Evolutionary conservation across 2,888 invertebrate species (phyloP).

Genomic region (Pteria penguin): DNA sequence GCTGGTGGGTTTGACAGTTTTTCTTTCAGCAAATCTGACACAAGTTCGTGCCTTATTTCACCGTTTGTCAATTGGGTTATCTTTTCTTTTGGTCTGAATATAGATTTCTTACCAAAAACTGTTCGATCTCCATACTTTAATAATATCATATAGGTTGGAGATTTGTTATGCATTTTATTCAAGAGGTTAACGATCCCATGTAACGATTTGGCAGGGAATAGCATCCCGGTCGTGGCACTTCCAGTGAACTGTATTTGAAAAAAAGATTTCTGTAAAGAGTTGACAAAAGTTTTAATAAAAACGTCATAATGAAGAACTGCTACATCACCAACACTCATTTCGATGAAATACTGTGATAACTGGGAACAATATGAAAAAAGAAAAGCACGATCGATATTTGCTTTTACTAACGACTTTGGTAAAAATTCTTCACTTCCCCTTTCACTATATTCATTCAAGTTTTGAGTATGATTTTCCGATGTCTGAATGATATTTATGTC

Average conservation of each 20-base stretch:
- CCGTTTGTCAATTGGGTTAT: neutral
- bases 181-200: neutral
- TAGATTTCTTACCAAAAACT: neutral
- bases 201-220: neutral
- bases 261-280: neutral
- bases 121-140: neutral
- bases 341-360: conserved; percentile 15
- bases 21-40: neutral
- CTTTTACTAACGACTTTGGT: neutral
- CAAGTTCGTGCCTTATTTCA: neutral
- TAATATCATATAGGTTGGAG: neutral
- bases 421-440: neutral
- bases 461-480: neutral
- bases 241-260: conserved; percentile 4
- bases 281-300: neutral
- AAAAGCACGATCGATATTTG: conserved; percentile 11
- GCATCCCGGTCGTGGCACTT: neutral
- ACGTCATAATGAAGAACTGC: neutral
- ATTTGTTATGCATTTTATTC: neutral
- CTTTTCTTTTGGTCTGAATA: neutral
- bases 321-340: conserved; percentile 6
- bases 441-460: neutral
- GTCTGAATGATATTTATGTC: conserved; percentile 7
- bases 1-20: conserved; percentile 13
- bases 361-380: conserved; percentile 8